phyloP scores from a whole-genome alignment of 2,888 invertebrate species.

The Pimpla rufipes region DNA sequence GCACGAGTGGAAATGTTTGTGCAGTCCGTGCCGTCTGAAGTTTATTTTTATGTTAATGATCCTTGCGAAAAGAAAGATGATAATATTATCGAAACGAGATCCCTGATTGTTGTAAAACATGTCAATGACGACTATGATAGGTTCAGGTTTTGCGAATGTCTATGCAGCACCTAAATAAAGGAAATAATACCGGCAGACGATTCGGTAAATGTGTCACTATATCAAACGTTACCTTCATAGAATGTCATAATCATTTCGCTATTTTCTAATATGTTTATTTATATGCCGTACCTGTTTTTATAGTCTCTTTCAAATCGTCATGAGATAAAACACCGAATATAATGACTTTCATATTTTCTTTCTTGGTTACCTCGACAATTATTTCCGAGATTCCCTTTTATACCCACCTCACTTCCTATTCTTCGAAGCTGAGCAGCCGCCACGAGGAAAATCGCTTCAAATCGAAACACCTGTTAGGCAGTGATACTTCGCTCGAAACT shows the following conservation, averaged over 20 bases:
- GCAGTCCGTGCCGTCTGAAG: neutral
- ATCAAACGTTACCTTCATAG: neutral
- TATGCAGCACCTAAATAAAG: neutral
- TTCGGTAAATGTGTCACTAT: neutral
- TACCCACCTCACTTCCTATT: no score
- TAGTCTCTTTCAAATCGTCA: no score
- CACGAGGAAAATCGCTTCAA: no score
- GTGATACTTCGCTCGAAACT: no score
- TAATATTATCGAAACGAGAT: neutral
- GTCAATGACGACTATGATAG: neutral
- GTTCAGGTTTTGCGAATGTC: neutral
- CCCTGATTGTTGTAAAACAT: neutral
- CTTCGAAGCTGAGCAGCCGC: no score
- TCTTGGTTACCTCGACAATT: no score
- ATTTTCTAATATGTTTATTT: no score
- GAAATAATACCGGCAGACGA: neutral
- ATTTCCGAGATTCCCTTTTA: no score
- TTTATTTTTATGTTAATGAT: neutral
- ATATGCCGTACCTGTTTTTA: neutral
- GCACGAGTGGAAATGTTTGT: neutral
- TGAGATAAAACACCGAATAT: no score
- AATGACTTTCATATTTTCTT: no score
- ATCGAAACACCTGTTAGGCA: no score
- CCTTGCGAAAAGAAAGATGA: neutral
- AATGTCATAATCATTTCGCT: neutral